Percentiles rank a stretch among this genome's conserved stretches.
Evolutionary conservation across 2,113 vertebrate species (phyloP).

Genomic region (Manacus vitellinus): DNA sequence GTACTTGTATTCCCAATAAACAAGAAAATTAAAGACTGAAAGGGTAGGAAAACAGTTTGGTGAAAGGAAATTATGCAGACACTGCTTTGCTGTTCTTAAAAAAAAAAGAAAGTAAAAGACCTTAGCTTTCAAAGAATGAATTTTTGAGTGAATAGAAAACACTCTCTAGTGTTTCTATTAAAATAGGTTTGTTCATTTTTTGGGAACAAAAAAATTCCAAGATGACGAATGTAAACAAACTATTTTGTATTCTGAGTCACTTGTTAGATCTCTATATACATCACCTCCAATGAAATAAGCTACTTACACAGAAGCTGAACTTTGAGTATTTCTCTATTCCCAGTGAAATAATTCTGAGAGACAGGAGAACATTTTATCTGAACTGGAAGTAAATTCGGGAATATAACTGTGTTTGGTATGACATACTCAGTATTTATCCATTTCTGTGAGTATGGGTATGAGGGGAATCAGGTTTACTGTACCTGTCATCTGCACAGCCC

Average conservation of each 20-base stretch:
- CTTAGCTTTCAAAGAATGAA: neutral
- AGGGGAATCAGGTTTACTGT: neutral
- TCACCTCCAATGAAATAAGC: neutral
- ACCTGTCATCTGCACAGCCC: neutral
- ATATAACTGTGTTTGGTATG: neutral
- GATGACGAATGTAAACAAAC: neutral
- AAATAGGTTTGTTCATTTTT: neutral
- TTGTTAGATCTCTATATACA: neutral
- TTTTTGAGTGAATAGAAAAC: neutral
- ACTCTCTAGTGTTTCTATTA: neutral
- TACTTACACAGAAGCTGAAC: neutral
- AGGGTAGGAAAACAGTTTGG: neutral
- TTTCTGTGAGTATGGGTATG: neutral
- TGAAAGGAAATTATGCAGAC: neutral
- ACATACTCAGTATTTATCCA: neutral
- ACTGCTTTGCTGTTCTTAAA: neutral
- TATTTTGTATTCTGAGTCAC: neutral
- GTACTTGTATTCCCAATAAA: neutral
- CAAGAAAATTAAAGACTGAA: neutral
- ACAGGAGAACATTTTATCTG: neutral
- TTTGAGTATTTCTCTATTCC: neutral
- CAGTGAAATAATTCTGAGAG: neutral
- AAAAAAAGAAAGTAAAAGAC: neutral
- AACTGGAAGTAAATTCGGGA: neutral
- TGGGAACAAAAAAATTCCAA: accelerated